Percentiles rank a stretch among this genome's conserved stretches.
phyloP scores from a whole-genome alignment of 2,797 vertebrate species.

The Triplophysa yarkandensis region DNA sequence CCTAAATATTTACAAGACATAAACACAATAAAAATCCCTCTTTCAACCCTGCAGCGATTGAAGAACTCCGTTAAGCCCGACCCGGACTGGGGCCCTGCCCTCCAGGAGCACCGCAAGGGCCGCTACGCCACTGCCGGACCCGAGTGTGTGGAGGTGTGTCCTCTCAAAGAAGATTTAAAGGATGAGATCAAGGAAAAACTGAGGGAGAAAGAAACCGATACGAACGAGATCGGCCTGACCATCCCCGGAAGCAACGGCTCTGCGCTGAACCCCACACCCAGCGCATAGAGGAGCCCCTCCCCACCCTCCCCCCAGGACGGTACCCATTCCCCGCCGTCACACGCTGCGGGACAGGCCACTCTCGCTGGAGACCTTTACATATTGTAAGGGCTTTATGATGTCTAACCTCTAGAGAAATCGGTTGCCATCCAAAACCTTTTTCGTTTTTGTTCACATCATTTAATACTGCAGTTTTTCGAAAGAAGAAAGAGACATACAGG shows the following conservation, averaged over 20 bases:
- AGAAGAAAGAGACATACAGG: constrained; percentile 61
- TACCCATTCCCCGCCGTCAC: constrained; percentile 68
- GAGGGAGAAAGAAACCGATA: constrained; percentile 68
- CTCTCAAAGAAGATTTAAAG: constrained; percentile 75
- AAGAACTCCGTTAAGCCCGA: constrained; percentile 86
- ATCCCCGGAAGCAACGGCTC: constrained; percentile 93
- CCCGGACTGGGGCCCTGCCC: constrained; percentile 92
- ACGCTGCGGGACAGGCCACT: constrained; percentile 77
- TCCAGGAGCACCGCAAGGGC: constrained; percentile 91
- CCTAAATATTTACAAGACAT: too few species aligned
- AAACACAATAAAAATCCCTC: not conserved
- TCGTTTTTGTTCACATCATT: constrained; percentile 76
- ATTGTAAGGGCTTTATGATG: constrained; percentile 86
- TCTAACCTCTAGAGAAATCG: constrained; percentile 77
- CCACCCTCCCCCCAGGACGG: constrained; percentile 52
- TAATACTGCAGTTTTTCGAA: constrained; percentile 74
- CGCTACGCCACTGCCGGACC: constrained; percentile 82
- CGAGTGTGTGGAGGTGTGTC: constrained; percentile 69
- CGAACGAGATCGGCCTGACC: constrained; percentile 82
- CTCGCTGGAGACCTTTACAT: constrained; percentile 84
- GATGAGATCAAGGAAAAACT: constrained; percentile 70
- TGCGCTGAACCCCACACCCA: constrained; percentile 89
- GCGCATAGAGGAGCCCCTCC: constrained; percentile 79
- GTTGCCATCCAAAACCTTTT: constrained; percentile 73
- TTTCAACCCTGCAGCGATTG: constrained; percentile 78